Evolutionary conservation across 2,888 invertebrate genomes (phyloP).

Genomic region (Lasioglossum lativentre): DNA sequence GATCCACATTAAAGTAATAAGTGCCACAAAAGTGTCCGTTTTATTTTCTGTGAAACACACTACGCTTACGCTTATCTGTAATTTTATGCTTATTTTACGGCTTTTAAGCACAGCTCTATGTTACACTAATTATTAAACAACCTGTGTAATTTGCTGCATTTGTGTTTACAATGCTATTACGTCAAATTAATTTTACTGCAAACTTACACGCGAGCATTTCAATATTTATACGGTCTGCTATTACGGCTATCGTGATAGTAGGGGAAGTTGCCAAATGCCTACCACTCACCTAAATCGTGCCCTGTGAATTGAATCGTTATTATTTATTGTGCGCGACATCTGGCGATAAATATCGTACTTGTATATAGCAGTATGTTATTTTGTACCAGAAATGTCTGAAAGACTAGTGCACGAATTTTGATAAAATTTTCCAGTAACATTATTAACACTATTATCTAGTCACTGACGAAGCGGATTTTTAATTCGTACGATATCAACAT

Average conservation of each 20-base stretch:
- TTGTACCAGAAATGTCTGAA: background rate
- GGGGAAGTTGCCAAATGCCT: background rate
- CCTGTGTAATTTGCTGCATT: too few relatives aligned
- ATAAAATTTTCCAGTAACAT: background rate
- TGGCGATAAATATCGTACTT: background rate
- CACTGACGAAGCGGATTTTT: too few relatives aligned
- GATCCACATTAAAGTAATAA: background rate
- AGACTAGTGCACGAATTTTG: background rate
- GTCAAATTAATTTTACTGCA: background rate
- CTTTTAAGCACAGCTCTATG: background rate
- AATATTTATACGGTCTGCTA: background rate
- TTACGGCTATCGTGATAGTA: background rate
- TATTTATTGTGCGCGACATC: background rate
- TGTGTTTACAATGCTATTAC: background rate
- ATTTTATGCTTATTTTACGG: background rate
- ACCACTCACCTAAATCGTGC: background rate
- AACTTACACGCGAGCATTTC: background rate
- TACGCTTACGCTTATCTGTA: accelerated
- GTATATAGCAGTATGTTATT: background rate
- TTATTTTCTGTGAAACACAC: background rate
- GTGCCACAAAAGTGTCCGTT: background rate
- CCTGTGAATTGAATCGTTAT: background rate
- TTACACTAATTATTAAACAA: too few relatives aligned
- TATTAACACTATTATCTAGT: too few relatives aligned
- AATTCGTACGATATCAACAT: too few relatives aligned